These are phyloP conservation scores for Megastigmus dorsalis DNA, from an alignment of 2,888 invertebrate species.

Conservation along the genomic window DNA sequence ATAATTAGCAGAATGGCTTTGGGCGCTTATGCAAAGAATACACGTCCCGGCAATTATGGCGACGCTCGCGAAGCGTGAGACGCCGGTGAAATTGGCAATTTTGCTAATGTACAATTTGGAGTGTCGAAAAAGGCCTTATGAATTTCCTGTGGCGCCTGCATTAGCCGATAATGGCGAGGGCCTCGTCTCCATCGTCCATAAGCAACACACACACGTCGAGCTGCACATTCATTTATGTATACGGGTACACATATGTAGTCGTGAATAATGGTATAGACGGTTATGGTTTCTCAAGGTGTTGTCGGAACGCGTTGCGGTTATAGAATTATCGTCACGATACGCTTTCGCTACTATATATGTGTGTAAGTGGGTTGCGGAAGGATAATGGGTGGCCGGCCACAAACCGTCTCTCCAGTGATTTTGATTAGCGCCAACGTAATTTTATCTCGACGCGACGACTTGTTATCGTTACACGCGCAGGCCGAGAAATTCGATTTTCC, in stretches of 20 bases:
- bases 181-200: neutral
- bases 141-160: neutral
- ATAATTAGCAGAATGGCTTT: too few relatives aligned
- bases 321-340: conserved; percentile 45
- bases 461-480: neutral
- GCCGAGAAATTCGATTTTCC: conserved; percentile 14
- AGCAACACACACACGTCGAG: neutral
- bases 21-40: too few relatives aligned
- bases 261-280: neutral
- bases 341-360: too few relatives aligned
- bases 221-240: neutral
- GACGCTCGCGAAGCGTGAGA: too few relatives aligned
- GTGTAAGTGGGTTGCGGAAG: too few relatives aligned
- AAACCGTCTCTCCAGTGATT: conserved; percentile 5
- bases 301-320: conserved; percentile 31
- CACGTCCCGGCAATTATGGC: too few relatives aligned
- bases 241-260: neutral
- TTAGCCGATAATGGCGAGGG: conserved; percentile 15
- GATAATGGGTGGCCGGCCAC: neutral
- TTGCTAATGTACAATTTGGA: neutral
- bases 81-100: too few relatives aligned
- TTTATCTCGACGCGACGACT: neutral
- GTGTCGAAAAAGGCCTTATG: neutral
- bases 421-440: conserved; percentile 23
- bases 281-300: conserved; percentile 31